phyloP scores from a whole-genome alignment of 1,140 invertebrate genomes.

The Zaprionus camerounensis region DNA sequence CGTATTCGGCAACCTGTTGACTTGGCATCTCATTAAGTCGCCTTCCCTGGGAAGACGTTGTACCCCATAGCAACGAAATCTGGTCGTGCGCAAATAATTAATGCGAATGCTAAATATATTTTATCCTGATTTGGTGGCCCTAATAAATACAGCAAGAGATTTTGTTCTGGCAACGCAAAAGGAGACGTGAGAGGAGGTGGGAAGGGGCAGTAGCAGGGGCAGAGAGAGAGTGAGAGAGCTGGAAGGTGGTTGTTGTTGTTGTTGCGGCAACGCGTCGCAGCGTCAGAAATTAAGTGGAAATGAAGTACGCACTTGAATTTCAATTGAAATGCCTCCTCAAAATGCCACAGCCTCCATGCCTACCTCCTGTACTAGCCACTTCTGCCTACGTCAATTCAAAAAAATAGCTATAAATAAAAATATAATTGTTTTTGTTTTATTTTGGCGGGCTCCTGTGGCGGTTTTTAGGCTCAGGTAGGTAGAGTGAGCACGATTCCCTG shows the following conservation, averaged over 20 bases:
- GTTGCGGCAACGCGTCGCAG: slow-evolving; percentile 43
- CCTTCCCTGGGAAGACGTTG: not conserved
- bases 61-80: slow-evolving; percentile 8
- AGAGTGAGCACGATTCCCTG: not conserved
- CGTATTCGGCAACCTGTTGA: slow-evolving; percentile 9
- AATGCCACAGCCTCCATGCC: not conserved
- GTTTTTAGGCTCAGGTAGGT: slow-evolving; percentile 6
- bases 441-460: slow-evolving; percentile 15
- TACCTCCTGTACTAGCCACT: not conserved
- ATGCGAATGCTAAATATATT: slow-evolving; percentile 16
- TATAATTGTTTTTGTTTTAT: slow-evolving; percentile 32
- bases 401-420: slow-evolving; percentile 46
- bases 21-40: slow-evolving; percentile 2
- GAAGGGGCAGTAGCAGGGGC: not conserved
- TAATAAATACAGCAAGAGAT: slow-evolving; percentile 18
- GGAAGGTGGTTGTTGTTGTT: slow-evolving; percentile 17
- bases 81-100: slow-evolving; percentile 34
- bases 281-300: slow-evolving; percentile 53
- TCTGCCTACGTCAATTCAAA: not conserved
- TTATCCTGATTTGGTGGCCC: slow-evolving; percentile 6
- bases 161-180: not conserved
- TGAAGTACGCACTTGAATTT: slow-evolving; percentile 56
- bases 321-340: slow-evolving; percentile 41
- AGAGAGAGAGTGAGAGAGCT: not conserved
- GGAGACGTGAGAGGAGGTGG: not conserved